phyloP scores from a whole-genome alignment of 2,888 invertebrate species.

The Xylota sylvarum region DNA sequence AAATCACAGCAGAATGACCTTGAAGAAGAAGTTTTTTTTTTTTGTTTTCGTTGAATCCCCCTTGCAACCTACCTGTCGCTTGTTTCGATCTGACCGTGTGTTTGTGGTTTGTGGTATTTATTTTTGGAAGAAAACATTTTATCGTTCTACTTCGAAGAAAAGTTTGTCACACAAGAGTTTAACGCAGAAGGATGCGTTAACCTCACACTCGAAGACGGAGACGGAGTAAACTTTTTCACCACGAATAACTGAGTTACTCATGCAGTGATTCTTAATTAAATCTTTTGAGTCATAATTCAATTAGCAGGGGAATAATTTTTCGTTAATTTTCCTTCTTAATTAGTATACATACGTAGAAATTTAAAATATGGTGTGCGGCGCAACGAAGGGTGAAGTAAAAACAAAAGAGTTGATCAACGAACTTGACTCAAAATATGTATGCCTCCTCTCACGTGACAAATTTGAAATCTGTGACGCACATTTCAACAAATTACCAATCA shows the following conservation, averaged over 20 bases:
- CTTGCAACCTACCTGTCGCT: no score
- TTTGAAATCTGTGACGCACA: constrained; percentile 38
- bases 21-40: constrained; percentile 51
- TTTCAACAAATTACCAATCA: constrained; percentile 17
- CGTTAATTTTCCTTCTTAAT: constrained; percentile 7
- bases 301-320: constrained; percentile 35
- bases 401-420: constrained; percentile 58
- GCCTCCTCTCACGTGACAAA: constrained; percentile 22
- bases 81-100: not conserved
- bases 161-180: constrained; percentile 8
- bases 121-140: constrained; percentile 44
- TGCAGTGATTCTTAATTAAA: constrained; percentile 26
- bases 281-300: constrained; percentile 42
- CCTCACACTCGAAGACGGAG: not conserved
- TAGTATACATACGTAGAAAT: constrained; percentile 30
- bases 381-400: not conserved
- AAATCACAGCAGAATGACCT: constrained; percentile 72
- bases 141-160: constrained; percentile 31
- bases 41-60: not conserved
- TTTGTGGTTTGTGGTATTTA: constrained; percentile 32
- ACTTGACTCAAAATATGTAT: constrained; percentile 39
- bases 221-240: not conserved
- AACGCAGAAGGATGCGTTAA: constrained; percentile 36
- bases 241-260: constrained; percentile 16
- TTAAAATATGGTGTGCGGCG: constrained; percentile 1